Evolutionary conservation across 2,888 invertebrate genomes (phyloP).

Genomic region (Amphimallon solstitiale): DNA sequence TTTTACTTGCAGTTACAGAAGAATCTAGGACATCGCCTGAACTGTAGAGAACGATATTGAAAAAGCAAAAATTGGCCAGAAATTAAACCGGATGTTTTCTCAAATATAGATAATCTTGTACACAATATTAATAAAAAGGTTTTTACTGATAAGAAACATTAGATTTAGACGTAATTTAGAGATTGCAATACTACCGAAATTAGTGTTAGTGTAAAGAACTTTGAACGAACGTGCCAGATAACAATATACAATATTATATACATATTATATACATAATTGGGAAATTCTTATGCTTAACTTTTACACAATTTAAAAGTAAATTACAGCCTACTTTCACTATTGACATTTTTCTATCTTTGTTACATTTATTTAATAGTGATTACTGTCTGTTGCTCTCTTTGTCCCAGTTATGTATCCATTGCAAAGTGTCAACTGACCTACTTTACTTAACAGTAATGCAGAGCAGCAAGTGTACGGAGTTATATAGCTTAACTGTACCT

Average conservation of each 20-base stretch:
- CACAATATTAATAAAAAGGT: no score
- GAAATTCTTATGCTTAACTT: constrained; percentile 26
- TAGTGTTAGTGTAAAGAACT: no score
- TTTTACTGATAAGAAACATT: no score
- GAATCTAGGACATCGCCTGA: no score
- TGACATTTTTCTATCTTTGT: constrained; percentile 47
- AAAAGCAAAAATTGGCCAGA: no score
- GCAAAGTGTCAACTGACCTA: constrained; percentile 47
- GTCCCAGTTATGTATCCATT: constrained; percentile 45
- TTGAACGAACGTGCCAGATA: constrained; percentile 16
- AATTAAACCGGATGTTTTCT: no score
- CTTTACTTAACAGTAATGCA: constrained; percentile 47
- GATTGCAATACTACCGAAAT: no score
- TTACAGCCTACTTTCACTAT: constrained; percentile 54
- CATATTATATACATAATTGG: background rate
- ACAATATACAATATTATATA: constrained; percentile 14
- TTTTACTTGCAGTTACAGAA: no score
- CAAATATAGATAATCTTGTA: no score
- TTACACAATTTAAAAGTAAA: constrained; percentile 26
- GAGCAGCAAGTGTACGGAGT: constrained; percentile 38
- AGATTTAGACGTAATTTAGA: no score
- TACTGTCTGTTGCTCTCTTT: constrained; percentile 46
- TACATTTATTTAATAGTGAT: constrained; percentile 38
- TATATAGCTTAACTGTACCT: constrained; percentile 49
- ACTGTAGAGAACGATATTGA: no score